phyloP scores from a whole-genome alignment of 1,140 invertebrate genomes.

The Monomorium pharaonis region DNA sequence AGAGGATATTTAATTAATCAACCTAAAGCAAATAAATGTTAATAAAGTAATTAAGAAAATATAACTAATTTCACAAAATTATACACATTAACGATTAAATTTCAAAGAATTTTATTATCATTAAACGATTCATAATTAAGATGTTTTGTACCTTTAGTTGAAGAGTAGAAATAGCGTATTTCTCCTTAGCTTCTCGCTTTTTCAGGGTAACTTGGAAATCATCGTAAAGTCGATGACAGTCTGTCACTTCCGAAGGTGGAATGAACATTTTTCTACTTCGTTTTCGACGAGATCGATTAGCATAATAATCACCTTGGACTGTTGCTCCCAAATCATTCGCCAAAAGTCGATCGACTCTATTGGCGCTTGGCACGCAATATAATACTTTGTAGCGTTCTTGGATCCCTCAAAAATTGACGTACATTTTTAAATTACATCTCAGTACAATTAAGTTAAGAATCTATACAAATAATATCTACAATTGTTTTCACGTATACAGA shows the following conservation, averaged over 20 bases:
- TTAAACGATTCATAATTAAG: too few species aligned
- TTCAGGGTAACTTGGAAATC: constrained; percentile 94
- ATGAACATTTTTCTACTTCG: constrained; percentile 94
- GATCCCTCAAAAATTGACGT: constrained; percentile 87
- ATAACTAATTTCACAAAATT: not conserved
- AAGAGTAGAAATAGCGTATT: constrained; percentile 94
- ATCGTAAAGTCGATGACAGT: constrained; percentile 93
- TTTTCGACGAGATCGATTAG: constrained; percentile 95
- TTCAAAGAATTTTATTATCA: not conserved
- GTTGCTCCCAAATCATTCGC: constrained; percentile 99
- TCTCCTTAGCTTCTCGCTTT: constrained; percentile 94
- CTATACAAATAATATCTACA: not conserved
- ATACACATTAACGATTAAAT: not conserved
- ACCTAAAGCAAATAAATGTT: not conserved
- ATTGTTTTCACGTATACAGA: not conserved
- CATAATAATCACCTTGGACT: constrained; percentile 95
- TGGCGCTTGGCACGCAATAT: constrained; percentile 97
- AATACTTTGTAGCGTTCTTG: constrained; percentile 92
- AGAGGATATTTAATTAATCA: not conserved
- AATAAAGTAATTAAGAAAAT: not conserved
- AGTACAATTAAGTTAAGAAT: not conserved
- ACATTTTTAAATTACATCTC: not conserved
- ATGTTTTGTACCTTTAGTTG: constrained; percentile 89
- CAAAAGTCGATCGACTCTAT: constrained; percentile 96
- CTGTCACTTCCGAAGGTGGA: constrained; percentile 94